Evolutionary conservation across 2,888 invertebrate species (phyloP).

Genomic region (Nomada hirtipes): DNA sequence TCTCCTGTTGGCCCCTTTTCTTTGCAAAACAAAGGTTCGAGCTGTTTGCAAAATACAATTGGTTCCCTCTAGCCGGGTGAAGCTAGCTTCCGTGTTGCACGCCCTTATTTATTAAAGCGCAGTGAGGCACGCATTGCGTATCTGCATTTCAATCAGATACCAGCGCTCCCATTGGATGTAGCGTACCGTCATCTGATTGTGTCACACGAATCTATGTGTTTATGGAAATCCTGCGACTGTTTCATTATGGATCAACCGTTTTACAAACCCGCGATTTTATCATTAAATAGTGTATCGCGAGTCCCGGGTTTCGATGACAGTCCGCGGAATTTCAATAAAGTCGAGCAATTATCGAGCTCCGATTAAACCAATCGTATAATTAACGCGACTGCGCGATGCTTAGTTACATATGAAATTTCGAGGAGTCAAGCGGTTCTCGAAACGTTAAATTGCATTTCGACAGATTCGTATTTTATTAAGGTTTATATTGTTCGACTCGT

Average conservation of each 20-base stretch:
- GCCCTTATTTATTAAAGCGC: constrained; percentile 35
- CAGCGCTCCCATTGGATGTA: constrained; percentile 13
- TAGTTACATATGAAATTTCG: background rate
- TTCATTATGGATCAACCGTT: constrained; percentile 9
- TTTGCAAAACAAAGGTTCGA: background rate
- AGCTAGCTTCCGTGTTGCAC: background rate
- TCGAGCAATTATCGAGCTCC: constrained; percentile 21
- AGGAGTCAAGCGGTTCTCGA: background rate
- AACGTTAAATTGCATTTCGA: constrained; percentile 1
- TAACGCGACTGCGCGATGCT: constrained; percentile 5
- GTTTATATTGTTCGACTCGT: too few species aligned
- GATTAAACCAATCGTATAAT: constrained; percentile 27
- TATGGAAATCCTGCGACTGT: constrained; percentile 16
- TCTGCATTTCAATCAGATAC: constrained; percentile 12
- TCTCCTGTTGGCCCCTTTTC: background rate
- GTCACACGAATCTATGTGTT: constrained; percentile 29
- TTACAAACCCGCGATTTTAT: constrained; percentile 22
- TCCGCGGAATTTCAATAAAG: constrained; percentile 42
- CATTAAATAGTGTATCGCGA: constrained; percentile 21
- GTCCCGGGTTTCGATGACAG: background rate
- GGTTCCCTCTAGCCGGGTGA: background rate
- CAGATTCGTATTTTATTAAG: background rate
- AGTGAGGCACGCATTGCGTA: constrained; percentile 17
- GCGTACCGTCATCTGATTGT: constrained; percentile 24
- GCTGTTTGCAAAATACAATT: constrained; percentile 1